Conservation (phyloP, 2,888 invertebrate genomes). For the Sycophila texana region DNA sequence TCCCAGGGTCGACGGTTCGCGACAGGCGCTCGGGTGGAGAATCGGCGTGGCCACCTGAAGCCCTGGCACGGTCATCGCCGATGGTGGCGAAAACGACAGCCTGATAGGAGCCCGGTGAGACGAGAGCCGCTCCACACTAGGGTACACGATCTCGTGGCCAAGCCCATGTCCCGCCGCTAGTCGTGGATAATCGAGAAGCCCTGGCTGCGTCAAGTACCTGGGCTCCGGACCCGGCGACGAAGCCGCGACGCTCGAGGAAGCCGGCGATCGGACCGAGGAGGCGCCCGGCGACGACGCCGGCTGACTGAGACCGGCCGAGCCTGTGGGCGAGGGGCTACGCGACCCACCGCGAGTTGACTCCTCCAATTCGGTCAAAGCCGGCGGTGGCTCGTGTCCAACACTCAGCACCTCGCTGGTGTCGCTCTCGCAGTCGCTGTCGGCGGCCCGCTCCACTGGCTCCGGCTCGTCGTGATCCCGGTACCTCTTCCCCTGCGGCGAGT, state of each 20-base stretch:
- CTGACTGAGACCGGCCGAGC: conserved; percentile 68
- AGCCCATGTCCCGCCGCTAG: conserved; percentile 60
- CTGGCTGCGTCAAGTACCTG: conserved; percentile 65
- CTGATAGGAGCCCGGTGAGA: conserved; percentile 67
- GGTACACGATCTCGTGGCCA: conserved; percentile 68
- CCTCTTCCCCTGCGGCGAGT: conserved; percentile 18
- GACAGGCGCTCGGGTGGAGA: conserved; percentile 65
- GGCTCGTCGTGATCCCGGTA: conserved; percentile 59
- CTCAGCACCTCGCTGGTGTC: conserved; percentile 87
- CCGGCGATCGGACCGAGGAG: conserved; percentile 71
- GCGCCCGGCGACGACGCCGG: conserved; percentile 70
- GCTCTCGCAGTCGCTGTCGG: conserved; percentile 69
- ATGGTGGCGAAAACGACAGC: conserved; percentile 75
- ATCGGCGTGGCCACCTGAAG: conserved; percentile 66
- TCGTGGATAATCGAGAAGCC: conserved; percentile 66
- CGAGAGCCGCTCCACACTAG: conserved; percentile 66
- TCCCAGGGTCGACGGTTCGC: neutral
- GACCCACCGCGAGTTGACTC: conserved; percentile 66
- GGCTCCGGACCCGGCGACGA: conserved; percentile 72
- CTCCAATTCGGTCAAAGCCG: conserved; percentile 64
- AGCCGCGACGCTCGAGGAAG: conserved; percentile 70
- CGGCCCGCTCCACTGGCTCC: neutral
- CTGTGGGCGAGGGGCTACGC: conserved; percentile 70
- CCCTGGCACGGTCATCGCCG: conserved; percentile 67
- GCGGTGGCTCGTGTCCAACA: conserved; percentile 85